phyloP scores from a whole-genome alignment of 1,140 invertebrate species.

The Spodoptera litura region DNA sequence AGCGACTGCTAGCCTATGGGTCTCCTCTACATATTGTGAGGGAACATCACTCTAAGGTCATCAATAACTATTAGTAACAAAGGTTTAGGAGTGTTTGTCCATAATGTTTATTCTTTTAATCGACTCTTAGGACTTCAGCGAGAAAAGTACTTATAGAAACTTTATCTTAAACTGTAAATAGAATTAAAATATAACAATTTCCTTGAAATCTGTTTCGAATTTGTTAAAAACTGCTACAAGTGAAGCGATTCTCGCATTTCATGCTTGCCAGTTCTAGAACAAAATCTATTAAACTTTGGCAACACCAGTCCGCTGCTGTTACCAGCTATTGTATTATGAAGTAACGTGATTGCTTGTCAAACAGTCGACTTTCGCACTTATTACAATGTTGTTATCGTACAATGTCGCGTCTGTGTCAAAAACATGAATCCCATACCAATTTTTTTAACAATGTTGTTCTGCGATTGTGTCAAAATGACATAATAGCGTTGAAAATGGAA shows the following conservation, averaged over 20 bases:
- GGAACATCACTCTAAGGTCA: too few relatives aligned
- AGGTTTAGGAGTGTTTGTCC: too few relatives aligned
- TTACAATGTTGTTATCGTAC: conserved; percentile 10
- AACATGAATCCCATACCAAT: not conserved
- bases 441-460: too few relatives aligned
- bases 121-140: too few relatives aligned
- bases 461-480: too few relatives aligned
- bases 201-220: conserved; percentile 26
- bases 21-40: too few relatives aligned
- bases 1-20: too few relatives aligned
- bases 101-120: too few relatives aligned
- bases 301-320: conserved; percentile 14
- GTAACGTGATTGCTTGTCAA: conserved; percentile 39
- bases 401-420: not conserved
- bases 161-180: not conserved
- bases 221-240: conserved; percentile 20
- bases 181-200: conserved; percentile 12
- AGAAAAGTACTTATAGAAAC: not conserved
- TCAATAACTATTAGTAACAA: too few relatives aligned
- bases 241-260: conserved; percentile 24
- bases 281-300: conserved; percentile 45
- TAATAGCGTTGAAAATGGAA: too few relatives aligned
- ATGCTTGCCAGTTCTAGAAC: conserved; percentile 41
- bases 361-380: conserved; percentile 25
- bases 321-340: conserved; percentile 34